These are phyloP conservation scores for Reticulitermes lucifugus DNA, from an alignment of 2,888 invertebrate species.

Conservation along the genomic window DNA sequence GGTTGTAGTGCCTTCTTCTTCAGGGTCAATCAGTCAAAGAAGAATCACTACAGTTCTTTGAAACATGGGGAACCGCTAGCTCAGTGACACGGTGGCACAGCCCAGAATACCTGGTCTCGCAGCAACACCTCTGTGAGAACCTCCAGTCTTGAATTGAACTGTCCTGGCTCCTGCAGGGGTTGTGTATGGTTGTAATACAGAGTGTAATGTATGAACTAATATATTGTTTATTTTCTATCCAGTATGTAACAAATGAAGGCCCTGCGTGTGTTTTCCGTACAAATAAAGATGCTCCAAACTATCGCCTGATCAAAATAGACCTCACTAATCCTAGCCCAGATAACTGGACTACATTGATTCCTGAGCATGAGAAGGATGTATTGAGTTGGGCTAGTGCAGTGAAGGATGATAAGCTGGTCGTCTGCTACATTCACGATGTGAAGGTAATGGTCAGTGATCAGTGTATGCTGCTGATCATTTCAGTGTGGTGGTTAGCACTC, in stretches of 20 bases:
- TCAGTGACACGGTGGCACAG: too few relatives aligned
- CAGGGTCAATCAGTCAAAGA: too few relatives aligned
- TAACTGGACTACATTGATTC: slow-evolving; percentile 86
- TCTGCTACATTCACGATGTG: slow-evolving; percentile 93
- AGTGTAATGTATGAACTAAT: not conserved
- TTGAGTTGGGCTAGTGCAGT: slow-evolving; percentile 91
- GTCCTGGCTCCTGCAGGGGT: too few relatives aligned
- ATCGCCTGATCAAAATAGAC: slow-evolving; percentile 87
- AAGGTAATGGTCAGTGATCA: slow-evolving; percentile 71
- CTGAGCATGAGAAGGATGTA: slow-evolving; percentile 88
- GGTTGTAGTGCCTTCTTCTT: too few relatives aligned
- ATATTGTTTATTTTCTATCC: slow-evolving; percentile 57
- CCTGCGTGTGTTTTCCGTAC: slow-evolving; percentile 88
- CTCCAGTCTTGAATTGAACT: too few relatives aligned
- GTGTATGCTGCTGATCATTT: too few relatives aligned
- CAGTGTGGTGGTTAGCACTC: too few relatives aligned
- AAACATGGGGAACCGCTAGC: too few relatives aligned
- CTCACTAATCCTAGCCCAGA: slow-evolving; percentile 76
- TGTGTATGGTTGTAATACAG: too few relatives aligned
- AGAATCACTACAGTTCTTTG: too few relatives aligned
- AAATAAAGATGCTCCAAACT: slow-evolving; percentile 94
- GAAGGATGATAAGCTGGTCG: slow-evolving; percentile 84
- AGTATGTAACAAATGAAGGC: slow-evolving; percentile 93
- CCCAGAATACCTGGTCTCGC: too few relatives aligned
- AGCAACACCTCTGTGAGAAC: too few relatives aligned